phyloP scores from a whole-genome alignment of 1,140 invertebrate species.

The Drosophila equinoxialis region DNA sequence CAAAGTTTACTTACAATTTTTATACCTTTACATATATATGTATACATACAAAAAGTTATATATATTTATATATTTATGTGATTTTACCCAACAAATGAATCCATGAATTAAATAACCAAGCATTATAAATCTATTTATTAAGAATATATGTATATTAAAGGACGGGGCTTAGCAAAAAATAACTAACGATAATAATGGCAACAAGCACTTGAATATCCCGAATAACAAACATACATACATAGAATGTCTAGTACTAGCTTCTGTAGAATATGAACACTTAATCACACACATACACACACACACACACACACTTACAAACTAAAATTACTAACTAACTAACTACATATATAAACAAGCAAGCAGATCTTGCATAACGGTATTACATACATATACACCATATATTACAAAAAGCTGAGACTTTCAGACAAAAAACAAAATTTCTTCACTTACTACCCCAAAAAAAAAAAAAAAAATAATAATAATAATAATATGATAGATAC shows the following conservation, averaged over 20 bases:
- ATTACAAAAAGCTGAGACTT: neutral
- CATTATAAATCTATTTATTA: constrained; percentile 17
- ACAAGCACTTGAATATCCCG: constrained; percentile 5
- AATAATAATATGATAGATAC: constrained; percentile 8
- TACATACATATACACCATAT: neutral
- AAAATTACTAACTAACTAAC: neutral
- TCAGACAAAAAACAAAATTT: constrained; percentile 4
- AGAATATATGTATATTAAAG: neutral
- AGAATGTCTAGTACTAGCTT: constrained; percentile 26
- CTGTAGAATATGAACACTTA: constrained; percentile 14
- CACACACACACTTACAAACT: neutral
- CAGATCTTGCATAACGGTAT: constrained; percentile 17
- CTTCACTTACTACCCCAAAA: constrained; percentile 39
- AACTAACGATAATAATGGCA: constrained; percentile 12
- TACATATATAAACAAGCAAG: constrained; percentile 30
- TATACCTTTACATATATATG: constrained; percentile 30
- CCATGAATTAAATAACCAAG: constrained; percentile 21
- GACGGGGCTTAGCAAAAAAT: constrained; percentile 10
- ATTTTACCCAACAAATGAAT: constrained; percentile 46
- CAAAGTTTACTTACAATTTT: constrained; percentile 67
- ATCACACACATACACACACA: too few species aligned
- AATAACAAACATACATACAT: constrained; percentile 8
- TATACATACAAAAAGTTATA: constrained; percentile 35
- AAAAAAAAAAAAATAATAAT: too few species aligned
- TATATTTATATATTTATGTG: constrained; percentile 48